These are phyloP conservation scores for Erpobdella octoculata DNA, from an alignment of 2,888 invertebrate genomes.

Conservation along the genomic window DNA sequence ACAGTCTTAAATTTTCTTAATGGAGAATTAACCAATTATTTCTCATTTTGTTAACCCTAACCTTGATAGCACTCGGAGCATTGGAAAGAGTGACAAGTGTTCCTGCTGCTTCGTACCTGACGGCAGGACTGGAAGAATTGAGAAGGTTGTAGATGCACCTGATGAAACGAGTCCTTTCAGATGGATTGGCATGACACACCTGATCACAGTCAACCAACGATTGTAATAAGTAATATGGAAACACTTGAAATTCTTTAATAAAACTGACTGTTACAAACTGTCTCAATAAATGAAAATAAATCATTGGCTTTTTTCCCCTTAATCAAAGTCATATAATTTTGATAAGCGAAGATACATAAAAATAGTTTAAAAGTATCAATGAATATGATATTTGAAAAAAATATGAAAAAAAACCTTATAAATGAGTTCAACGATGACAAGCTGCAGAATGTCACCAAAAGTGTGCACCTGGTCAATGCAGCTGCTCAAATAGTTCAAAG, in stretches of 20 bases:
- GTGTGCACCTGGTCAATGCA: conserved; percentile 80
- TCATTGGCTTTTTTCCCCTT: too few species aligned
- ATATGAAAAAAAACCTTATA: conserved; percentile 68
- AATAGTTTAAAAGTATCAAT: too few species aligned
- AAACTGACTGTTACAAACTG: too few species aligned
- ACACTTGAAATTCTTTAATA: too few species aligned
- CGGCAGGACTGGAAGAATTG: conserved; percentile 88
- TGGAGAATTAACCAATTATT: too few species aligned
- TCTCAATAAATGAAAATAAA: too few species aligned
- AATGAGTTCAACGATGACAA: conserved; percentile 96
- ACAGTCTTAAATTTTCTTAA: too few species aligned
- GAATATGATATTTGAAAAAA: too few species aligned
- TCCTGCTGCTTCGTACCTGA: conserved; percentile 95
- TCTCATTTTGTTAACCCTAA: conserved; percentile 48
- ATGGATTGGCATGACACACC: conserved; percentile 92
- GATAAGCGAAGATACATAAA: too few species aligned
- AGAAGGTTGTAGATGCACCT: conserved; percentile 94
- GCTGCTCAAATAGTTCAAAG: conserved; percentile 80
- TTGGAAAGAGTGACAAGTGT: conserved; percentile 92
- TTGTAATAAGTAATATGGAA: too few species aligned
- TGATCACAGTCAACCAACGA: too few species aligned
- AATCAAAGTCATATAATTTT: too few species aligned
- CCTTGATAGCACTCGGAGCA: conserved; percentile 91
- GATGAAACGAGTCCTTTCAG: conserved; percentile 90
- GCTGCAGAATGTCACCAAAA: conserved; percentile 92